Percentiles rank a stretch among this genome's conserved stretches.
phyloP scores from a whole-genome alignment of 1,140 invertebrate species.

The Polypedilum pembai region DNA sequence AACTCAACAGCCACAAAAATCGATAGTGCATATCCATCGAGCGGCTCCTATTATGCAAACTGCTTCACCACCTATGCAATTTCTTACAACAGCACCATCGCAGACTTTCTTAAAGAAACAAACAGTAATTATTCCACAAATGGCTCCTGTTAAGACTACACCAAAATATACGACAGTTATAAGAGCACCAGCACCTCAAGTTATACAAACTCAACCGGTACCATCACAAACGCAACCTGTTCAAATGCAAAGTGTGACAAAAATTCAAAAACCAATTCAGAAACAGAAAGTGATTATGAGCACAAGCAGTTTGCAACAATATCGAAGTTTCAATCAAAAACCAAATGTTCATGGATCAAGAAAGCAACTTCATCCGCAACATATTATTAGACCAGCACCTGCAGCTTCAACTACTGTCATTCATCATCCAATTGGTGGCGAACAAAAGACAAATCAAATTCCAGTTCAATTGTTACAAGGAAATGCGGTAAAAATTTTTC shows the following conservation, averaged over 20 bases:
- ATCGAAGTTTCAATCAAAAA: slow-evolving; percentile 21
- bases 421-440: slow-evolving; percentile 15
- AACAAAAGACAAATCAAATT: slow-evolving; percentile 18
- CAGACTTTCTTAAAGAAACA: slow-evolving; percentile 32
- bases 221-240: slow-evolving; percentile 34
- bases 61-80: slow-evolving; percentile 39
- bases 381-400: slow-evolving; percentile 32
- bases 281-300: slow-evolving; percentile 15
- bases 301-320: slow-evolving; percentile 9
- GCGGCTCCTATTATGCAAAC: background rate
- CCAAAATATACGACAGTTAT: slow-evolving; percentile 20
- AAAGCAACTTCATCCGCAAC: slow-evolving; percentile 18
- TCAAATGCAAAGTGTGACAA: slow-evolving; percentile 23
- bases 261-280: background rate
- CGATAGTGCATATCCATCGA: background rate
- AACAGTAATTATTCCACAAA: slow-evolving; percentile 28
- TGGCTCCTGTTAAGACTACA: slow-evolving; percentile 28
- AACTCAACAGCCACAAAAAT: background rate
- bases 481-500: slow-evolving; percentile 33
- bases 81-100: slow-evolving; percentile 40
- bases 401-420: slow-evolving; percentile 34
- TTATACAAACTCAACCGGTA: background rate
- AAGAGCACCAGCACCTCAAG: slow-evolving; percentile 28
- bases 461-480: background rate
- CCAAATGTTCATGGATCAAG: background rate